These are phyloP conservation scores for Entomobrya multifasciata DNA, from an alignment of 2,888 invertebrate genomes.

Conservation along the genomic window DNA sequence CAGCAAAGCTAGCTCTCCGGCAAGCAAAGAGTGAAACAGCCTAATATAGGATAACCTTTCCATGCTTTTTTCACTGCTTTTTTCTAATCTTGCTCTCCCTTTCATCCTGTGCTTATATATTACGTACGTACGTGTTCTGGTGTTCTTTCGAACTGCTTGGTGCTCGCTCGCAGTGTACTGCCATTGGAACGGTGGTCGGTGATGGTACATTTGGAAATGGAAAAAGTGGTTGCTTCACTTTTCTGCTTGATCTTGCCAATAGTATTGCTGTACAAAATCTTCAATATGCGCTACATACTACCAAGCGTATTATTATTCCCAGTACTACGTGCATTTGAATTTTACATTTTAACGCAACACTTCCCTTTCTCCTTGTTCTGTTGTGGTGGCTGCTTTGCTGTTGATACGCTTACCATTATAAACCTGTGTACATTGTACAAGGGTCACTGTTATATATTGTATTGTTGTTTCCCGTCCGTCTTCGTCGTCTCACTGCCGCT, in stretches of 20 bases:
- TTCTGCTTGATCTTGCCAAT: background rate
- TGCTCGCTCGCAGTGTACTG: background rate
- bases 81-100: background rate
- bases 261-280: background rate
- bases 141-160: constrained; percentile 6
- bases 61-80: constrained; percentile 12
- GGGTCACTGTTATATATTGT: constrained; percentile 22
- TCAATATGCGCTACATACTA: background rate
- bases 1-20: background rate
- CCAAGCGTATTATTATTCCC: background rate
- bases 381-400: background rate
- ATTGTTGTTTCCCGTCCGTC: constrained; percentile 21
- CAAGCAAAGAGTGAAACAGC: constrained; percentile 12
- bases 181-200: background rate
- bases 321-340: constrained; percentile 30
- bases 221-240: constrained; percentile 34
- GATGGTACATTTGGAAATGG: background rate
- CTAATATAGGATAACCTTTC: constrained; percentile 15
- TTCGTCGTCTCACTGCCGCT: background rate
- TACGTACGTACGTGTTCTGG: constrained; percentile 16
- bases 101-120: too few species aligned
- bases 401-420: constrained; percentile 13
- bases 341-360: constrained; percentile 46
- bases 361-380: constrained; percentile 18
- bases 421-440: background rate